A percentile compares a stretch with the other conserved stretches of the same genome.
Conservation (phyloP, 1,140 invertebrate genomes). For the Drosophila paulistorum region DNA sequence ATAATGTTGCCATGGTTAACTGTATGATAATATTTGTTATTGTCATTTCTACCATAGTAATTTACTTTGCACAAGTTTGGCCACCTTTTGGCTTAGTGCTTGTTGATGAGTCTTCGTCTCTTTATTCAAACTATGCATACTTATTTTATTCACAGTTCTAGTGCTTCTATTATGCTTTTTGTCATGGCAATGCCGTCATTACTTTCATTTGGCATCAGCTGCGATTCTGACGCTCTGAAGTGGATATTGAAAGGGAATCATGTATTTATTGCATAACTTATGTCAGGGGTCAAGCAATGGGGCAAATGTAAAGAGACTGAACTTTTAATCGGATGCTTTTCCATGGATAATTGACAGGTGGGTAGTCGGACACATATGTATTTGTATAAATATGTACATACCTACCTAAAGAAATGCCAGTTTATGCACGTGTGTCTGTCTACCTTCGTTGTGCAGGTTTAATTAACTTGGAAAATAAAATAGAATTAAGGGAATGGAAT, state of each 20-base stretch:
- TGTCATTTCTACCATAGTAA: too few relatives aligned
- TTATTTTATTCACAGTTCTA: neutral
- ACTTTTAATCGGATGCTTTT: slow-evolving; percentile 3
- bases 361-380: slow-evolving; percentile 22
- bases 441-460: slow-evolving; percentile 56
- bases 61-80: too few relatives aligned
- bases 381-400: neutral
- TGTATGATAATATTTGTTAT: too few relatives aligned
- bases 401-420: neutral
- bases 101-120: too few relatives aligned
- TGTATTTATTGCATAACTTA: slow-evolving; percentile 8
- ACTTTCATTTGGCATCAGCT: slow-evolving; percentile 18
- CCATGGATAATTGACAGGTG: slow-evolving; percentile 35
- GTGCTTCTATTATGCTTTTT: neutral
- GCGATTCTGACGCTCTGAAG: neutral
- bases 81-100: too few relatives aligned
- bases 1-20: too few relatives aligned
- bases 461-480: slow-evolving; percentile 79
- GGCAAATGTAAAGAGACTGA: neutral
- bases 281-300: neutral
- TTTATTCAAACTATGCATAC: neutral
- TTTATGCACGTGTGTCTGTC: neutral
- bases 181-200: neutral
- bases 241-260: neutral
- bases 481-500: slow-evolving; percentile 51